phyloP scores from a whole-genome alignment of 2,888 invertebrate genomes.

The Pyrochroa serraticornis region DNA sequence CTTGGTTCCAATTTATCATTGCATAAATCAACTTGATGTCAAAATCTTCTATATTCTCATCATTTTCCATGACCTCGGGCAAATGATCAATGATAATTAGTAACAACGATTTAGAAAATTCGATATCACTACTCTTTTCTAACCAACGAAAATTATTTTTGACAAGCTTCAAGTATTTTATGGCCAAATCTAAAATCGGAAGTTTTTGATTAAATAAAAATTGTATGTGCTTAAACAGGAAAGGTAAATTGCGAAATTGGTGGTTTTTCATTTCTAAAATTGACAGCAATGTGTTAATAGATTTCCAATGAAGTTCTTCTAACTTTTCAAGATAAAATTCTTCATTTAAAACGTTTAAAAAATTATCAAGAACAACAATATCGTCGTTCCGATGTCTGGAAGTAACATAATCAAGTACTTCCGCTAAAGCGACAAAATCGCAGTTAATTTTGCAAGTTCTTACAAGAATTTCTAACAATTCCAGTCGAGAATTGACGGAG shows the following conservation, averaged over 20 bases:
- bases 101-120: not conserved
- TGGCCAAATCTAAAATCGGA: constrained; percentile 6
- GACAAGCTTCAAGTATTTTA: constrained; percentile 12
- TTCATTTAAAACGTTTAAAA: constrained; percentile 8
- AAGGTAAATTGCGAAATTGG: not conserved
- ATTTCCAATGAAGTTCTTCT: constrained; percentile 21
- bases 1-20: constrained; percentile 18
- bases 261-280: not conserved
- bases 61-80: not conserved
- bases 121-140: not conserved
- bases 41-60: not conserved
- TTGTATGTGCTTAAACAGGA: not conserved
- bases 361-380: constrained; percentile 3
- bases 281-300: constrained; percentile 1
- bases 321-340: constrained; percentile 11
- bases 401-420: constrained; percentile 22
- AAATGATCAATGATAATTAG: not conserved
- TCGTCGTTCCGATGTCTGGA: constrained; percentile 25
- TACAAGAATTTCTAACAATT: constrained; percentile 14
- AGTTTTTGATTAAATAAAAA: constrained; percentile 8
- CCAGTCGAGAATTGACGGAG: constrained; percentile 8
- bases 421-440: constrained; percentile 19
- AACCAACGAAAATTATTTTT: not conserved
- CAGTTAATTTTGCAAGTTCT: constrained; percentile 25
- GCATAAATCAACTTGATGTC: not conserved